A percentile compares a stretch with the other conserved stretches of the same genome.
phyloP scores from a whole-genome alignment of 2,113 vertebrate species.

The Candoia aspera region DNA sequence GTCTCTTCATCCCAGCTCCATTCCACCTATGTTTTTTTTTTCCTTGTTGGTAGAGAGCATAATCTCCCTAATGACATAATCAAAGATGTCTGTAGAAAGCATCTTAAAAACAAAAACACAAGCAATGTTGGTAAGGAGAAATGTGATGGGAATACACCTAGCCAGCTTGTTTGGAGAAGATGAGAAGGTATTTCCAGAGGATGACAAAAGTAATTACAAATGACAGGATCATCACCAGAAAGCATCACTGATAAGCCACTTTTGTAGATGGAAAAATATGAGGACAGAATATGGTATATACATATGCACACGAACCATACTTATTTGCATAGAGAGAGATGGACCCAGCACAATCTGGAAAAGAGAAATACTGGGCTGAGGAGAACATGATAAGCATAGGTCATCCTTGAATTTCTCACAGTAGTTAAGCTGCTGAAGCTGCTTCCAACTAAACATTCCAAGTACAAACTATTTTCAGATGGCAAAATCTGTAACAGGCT shows the following conservation, averaged over 20 bases:
- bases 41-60: no score
- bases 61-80: background rate
- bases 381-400: background rate
- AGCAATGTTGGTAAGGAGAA: background rate
- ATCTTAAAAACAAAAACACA: background rate
- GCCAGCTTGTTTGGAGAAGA: constrained; percentile 33
- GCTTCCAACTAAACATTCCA: constrained; percentile 11
- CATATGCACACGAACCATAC: background rate
- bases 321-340: background rate
- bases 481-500: background rate
- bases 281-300: constrained; percentile 12
- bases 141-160: constrained; percentile 5
- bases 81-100: background rate
- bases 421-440: background rate
- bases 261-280: constrained; percentile 42
- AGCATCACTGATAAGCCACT: constrained; percentile 56
- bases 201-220: constrained; percentile 47
- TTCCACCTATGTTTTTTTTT: constrained; percentile 14
- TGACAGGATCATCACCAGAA: constrained; percentile 44
- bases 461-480: background rate
- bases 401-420: constrained; percentile 6
- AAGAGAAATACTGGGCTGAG: background rate
- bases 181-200: constrained; percentile 44
- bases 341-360: background rate
- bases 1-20: background rate